Conservation (phyloP, 2,113 vertebrate genomes). For the Aplodontia rufa region DNA sequence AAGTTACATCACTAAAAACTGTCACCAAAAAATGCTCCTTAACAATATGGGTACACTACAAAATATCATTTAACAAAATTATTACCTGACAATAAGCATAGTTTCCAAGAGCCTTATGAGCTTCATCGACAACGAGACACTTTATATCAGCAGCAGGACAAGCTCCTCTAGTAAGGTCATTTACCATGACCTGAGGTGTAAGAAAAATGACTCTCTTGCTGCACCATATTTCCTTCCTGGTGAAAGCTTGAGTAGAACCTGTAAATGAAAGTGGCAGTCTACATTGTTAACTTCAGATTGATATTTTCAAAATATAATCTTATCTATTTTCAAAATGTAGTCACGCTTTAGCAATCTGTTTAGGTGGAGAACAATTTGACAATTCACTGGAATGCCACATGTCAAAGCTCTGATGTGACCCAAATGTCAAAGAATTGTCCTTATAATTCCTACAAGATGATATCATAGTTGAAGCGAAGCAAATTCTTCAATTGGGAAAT, state of each 20-base stretch:
- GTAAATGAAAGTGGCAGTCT: constrained; percentile 14
- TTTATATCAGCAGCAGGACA: constrained; percentile 92
- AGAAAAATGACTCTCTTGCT: constrained; percentile 93
- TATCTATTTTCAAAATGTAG: background rate
- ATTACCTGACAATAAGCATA: constrained; percentile 97
- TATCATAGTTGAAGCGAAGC: background rate
- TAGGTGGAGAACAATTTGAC: background rate
- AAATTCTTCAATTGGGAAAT: background rate
- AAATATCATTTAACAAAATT: constrained; percentile 29
- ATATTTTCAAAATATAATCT: background rate
- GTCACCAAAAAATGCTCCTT: background rate
- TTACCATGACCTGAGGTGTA: constrained; percentile 97
- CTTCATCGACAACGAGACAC: constrained; percentile 97
- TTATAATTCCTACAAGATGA: constrained; percentile 6
- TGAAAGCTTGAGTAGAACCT: constrained; percentile 91
- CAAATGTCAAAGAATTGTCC: background rate
- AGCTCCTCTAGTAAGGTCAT: constrained; percentile 92
- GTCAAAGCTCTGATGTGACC: background rate
- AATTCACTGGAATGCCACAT: background rate
- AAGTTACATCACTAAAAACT: background rate
- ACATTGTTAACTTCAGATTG: background rate
- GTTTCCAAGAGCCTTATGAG: constrained; percentile 97
- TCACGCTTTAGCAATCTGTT: background rate
- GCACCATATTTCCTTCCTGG: constrained; percentile 90
- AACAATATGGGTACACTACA: background rate